Conservation (phyloP, 2,888 invertebrate genomes). For the Cheilosia soror region DNA sequence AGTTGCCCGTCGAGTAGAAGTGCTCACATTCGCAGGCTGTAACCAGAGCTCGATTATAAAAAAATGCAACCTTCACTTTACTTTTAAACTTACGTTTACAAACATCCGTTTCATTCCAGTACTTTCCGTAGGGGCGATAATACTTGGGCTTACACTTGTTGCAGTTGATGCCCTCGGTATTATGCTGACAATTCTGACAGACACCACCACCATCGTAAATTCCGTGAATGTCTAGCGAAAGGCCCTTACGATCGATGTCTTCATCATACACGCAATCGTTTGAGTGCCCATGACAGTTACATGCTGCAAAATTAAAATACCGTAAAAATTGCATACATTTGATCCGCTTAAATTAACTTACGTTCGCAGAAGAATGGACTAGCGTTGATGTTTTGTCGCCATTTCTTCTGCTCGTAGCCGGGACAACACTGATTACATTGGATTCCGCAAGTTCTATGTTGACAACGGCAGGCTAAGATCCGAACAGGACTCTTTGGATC, state of each 20-base stretch:
- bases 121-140: slow-evolving; percentile 92
- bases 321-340: background rate
- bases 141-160: slow-evolving; percentile 95
- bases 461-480: slow-evolving; percentile 93
- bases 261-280: slow-evolving; percentile 94
- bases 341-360: slow-evolving; percentile 84
- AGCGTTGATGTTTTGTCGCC: slow-evolving; percentile 95
- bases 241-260: slow-evolving; percentile 89
- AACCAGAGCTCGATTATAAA: background rate
- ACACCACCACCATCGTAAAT: slow-evolving; percentile 97
- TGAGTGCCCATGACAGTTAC: slow-evolving; percentile 98
- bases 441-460: slow-evolving; percentile 98
- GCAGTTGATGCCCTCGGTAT: slow-evolving; percentile 98
- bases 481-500: slow-evolving; percentile 92
- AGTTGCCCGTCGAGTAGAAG: slow-evolving; percentile 95
- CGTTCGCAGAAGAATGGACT: slow-evolving; percentile 97
- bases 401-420: slow-evolving; percentile 97
- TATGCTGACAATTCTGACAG: slow-evolving; percentile 96
- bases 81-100: slow-evolving; percentile 91
- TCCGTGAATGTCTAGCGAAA: slow-evolving; percentile 96
- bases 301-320: slow-evolving; percentile 87
- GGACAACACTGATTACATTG: slow-evolving; percentile 97
- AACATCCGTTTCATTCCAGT: slow-evolving; percentile 93
- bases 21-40: slow-evolving; percentile 94
- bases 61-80: background rate